Percentiles rank a stretch among this genome's conserved stretches.
phyloP scores from a whole-genome alignment of 2,113 vertebrate genomes.

The Lepidothrix coronata region DNA sequence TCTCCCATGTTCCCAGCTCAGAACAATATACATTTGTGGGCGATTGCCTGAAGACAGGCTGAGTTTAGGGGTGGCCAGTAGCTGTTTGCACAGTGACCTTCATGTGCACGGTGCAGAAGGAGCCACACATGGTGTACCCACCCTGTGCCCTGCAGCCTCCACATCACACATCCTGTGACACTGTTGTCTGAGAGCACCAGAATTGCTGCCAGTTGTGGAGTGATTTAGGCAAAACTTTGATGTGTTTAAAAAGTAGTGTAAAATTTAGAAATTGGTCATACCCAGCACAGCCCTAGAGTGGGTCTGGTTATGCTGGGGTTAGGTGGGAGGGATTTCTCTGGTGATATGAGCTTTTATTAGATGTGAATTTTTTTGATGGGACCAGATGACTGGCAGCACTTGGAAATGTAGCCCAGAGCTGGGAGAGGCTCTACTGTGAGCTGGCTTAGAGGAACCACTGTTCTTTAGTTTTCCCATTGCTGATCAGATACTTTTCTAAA shows the following conservation, averaged over 20 bases:
- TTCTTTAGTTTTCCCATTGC: neutral
- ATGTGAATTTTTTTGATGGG: neutral
- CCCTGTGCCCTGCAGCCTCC: neutral
- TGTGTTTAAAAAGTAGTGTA: neutral
- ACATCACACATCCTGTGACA: neutral
- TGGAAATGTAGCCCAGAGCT: neutral
- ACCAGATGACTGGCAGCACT: neutral
- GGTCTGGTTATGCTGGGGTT: neutral
- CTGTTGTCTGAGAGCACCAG: neutral
- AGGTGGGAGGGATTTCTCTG: neutral
- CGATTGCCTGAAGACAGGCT: rapidly evolving
- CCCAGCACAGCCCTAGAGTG: neutral
- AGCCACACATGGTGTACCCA: neutral
- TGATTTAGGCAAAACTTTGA: neutral
- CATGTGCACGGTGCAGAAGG: neutral
- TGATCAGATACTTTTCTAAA: neutral
- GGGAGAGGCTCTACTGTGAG: neutral
- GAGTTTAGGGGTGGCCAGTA: neutral
- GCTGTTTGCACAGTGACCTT: neutral
- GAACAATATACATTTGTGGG: rapidly evolving
- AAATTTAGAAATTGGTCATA: neutral
- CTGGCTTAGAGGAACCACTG: neutral
- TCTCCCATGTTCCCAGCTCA: neutral
- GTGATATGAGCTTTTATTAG: neutral
- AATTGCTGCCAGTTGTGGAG: neutral